Base-by-base conservation (phyloP, 2,797 vertebrate species). In the Sebastes melanostomus region DNA sequence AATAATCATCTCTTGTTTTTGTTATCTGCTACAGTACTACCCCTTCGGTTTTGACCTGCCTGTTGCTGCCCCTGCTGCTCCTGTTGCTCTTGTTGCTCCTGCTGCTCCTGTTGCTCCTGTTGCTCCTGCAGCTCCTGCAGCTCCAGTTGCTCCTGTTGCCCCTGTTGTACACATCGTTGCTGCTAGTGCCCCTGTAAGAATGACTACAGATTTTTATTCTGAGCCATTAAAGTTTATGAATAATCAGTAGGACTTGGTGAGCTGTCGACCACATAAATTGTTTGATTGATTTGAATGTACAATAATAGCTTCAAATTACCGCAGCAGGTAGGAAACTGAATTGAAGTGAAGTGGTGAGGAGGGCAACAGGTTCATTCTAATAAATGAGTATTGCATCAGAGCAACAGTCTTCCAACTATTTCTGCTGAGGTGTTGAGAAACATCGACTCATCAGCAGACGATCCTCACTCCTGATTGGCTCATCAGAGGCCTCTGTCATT, bases 401-500 rank as follows among this genome's bases (percentile, higher is more conserved):
- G 14, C 38, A 29, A 46, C 18, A 20, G 42, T 52, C 62, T 13
- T 75, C 32, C 62, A 75, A 10, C 54, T 75, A 50, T 72, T 88
- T 86, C 27, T 77, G 74, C 88, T 86, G 67, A 82, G 42, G 42
- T 59, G 59, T 71, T 66, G 58, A 76, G 68, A 80, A 76, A 80
- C 56, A 29, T 2, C 4, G 3, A 75, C 54, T 83, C 36, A 66
- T 59, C 63, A 72, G 54, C 70, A 56, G 29, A 55, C 9, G 25
- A 54, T 75, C 1, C 74, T 87, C 18, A 9, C 22, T 81, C 32
- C 68, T 70, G 38, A 83, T 30, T 77, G 78, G 72, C 80, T 93
- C 72, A 85, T 36, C 38, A 36, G 42, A 82, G 66, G 59, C 72
- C 52, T 86, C 75, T 93, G 46, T 91, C 27, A 84, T 93, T 92